Base-by-base conservation (phyloP, 1,140 invertebrate genomes). In the Hyphantria cunea region DNA sequence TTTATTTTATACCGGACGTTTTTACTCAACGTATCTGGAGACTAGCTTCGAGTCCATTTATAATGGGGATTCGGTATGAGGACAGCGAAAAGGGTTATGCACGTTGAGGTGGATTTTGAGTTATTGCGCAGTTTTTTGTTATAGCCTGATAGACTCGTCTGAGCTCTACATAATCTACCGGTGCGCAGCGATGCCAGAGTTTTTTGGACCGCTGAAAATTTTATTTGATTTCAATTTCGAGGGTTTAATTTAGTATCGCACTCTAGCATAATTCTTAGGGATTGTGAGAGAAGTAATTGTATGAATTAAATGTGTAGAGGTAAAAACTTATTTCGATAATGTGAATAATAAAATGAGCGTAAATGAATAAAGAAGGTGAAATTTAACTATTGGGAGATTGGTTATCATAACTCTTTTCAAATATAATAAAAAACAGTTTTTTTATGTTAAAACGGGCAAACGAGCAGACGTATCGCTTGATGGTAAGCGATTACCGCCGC, bases 31-130 rank as follows among this genome's bases (percentile, higher is more conserved):
- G 32, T 1, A 14, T 37, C 25, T 12, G 11, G 31, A 14, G 32
- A 51, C 13, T 32, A 25, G 12, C 34, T 12, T 34, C 25, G 7
- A 51, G 49, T 33, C 12, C 49, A 34, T 51, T 51, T 51, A 51
- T 37, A 51, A 51, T 37, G 13, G 32, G 49, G 32, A 37, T 51
- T 51, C 32, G 32, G 49, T 51, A 10, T 51, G 49, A 14, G 32
- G 32, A 37, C 49, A 51, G 25, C 9, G 32, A 51, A 51, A 33
- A 25, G 32, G 48, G 31, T 50, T 50, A 44, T 33, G 49, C 0
- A n/a, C 32, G 10, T 32, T 51, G 7, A 51, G 31, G 49, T 51
- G 32, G 49, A 51, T 51, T 51, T 51, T 33, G 32, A 51, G 32
- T 51, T 7, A 14, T 37, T 37, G 34, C n/a, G 12, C 14, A 34